Evolutionary conservation across 1,140 invertebrate species (phyloP).

Genomic region (Pachyrhynchus sulphureomaculatus): DNA sequence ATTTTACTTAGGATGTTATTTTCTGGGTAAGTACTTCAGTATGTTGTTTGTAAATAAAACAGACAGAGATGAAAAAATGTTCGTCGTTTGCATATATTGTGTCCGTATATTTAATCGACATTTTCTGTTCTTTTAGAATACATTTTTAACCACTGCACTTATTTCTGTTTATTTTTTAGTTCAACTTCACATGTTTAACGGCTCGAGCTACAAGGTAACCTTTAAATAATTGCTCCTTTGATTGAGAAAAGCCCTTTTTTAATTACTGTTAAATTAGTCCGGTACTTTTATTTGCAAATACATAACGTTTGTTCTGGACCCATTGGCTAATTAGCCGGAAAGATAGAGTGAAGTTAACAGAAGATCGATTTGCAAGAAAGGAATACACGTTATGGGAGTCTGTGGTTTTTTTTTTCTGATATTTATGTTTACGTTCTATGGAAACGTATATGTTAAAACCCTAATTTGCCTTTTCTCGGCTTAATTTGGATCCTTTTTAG

Average conservation of each 20-base stretch:
- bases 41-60: too few species aligned
- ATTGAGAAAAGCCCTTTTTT: conserved; percentile 28
- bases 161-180: conserved; percentile 1
- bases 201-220: conserved; percentile 21
- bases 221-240: conserved; percentile 35
- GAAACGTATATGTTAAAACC: too few species aligned
- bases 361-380: neutral
- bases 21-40: too few species aligned
- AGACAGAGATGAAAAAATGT: too few species aligned
- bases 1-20: too few species aligned
- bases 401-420: neutral
- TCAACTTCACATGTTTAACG: conserved; percentile 29
- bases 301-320: conserved; percentile 22
- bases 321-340: conserved; percentile 12
- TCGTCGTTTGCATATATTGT: too few species aligned
- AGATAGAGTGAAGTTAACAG: neutral
- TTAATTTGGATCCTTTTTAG: too few species aligned
- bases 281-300: conserved; percentile 33
- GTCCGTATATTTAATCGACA: too few species aligned
- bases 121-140: too few species aligned
- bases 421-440: neutral
- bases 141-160: neutral
- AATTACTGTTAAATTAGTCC: conserved; percentile 34
- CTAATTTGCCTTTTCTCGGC: too few species aligned
- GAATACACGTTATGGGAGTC: neutral